Conservation (phyloP, 2,797 vertebrate genomes). For the Pantherophis alleghaniensis region DNA sequence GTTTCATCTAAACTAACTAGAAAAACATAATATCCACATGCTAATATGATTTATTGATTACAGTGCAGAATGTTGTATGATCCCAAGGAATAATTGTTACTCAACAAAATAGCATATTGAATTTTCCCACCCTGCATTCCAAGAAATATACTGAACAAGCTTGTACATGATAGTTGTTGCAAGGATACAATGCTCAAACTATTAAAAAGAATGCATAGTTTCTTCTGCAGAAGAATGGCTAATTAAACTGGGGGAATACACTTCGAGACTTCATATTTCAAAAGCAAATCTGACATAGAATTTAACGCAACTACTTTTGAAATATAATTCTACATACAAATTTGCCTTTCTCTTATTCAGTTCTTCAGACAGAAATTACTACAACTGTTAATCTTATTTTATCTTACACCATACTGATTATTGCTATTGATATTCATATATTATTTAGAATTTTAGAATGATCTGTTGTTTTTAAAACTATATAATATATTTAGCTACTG, state of each 20-base stretch:
- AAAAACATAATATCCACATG: not conserved
- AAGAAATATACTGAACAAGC: not conserved
- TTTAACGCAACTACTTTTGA: not conserved
- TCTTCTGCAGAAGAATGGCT: not conserved
- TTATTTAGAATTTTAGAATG: not conserved
- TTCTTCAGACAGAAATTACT: not conserved
- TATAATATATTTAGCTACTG: not conserved
- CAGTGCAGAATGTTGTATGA: not conserved
- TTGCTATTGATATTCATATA: not conserved
- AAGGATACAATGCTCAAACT: not conserved
- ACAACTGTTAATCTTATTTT: not conserved
- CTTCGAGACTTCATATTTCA: not conserved
- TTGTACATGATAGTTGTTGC: not conserved
- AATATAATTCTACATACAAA: not conserved
- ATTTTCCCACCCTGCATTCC: not conserved
- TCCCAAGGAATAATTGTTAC: not conserved
- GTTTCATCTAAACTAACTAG: not conserved
- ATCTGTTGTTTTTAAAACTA: not conserved
- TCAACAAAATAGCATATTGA: not conserved
- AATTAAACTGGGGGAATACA: not conserved
- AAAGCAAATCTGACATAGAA: not conserved
- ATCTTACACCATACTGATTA: not conserved
- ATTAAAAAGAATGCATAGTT: not conserved
- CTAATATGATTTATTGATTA: not conserved
- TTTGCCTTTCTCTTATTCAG: not conserved